Percentiles rank a stretch among this genome's conserved stretches.
Evolutionary conservation across 2,888 invertebrate species (phyloP).

Genomic region (Cryptocephalus moraei): DNA sequence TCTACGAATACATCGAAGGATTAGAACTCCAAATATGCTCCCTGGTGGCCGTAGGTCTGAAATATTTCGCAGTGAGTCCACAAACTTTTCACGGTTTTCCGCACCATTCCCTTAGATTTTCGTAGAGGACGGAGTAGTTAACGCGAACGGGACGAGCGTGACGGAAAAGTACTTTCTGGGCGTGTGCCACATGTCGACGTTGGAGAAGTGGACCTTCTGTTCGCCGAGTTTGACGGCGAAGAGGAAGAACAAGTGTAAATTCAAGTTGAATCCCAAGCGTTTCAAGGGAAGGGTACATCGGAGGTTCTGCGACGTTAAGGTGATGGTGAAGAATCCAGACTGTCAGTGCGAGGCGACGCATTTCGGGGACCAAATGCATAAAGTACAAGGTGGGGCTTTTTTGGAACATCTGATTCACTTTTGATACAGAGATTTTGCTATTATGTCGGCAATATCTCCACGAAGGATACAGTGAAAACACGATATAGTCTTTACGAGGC

Average conservation of each 20-base stretch:
- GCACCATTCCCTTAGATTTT: slow-evolving; percentile 30
- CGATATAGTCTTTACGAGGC: too few relatives aligned
- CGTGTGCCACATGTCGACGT: slow-evolving; percentile 32
- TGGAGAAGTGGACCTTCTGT: slow-evolving; percentile 37
- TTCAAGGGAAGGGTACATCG: slow-evolving; percentile 32
- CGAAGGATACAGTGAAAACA: too few relatives aligned
- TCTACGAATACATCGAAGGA: slow-evolving; percentile 32
- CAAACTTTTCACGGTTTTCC: not conserved
- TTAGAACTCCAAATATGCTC: slow-evolving; percentile 39
- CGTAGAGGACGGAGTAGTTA: slow-evolving; percentile 23
- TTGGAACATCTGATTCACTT: too few relatives aligned
- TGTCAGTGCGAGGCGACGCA: slow-evolving; percentile 19
- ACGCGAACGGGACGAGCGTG: not conserved
- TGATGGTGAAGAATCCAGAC: slow-evolving; percentile 24
- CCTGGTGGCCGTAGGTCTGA: slow-evolving; percentile 39
- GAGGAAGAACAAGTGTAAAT: slow-evolving; percentile 31
- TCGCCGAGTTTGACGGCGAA: slow-evolving; percentile 27
- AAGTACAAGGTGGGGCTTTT: slow-evolving; percentile 29
- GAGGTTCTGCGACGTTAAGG: slow-evolving; percentile 37
- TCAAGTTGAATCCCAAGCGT: slow-evolving; percentile 23
- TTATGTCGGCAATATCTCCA: too few relatives aligned
- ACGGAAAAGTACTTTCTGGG: slow-evolving; percentile 36
- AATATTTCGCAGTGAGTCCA: slow-evolving; percentile 34
- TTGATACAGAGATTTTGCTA: too few relatives aligned
- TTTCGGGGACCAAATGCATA: slow-evolving; percentile 27